Conservation (phyloP, 92 coral and sea anemone genomes). For the Metridium senile region DNA sequence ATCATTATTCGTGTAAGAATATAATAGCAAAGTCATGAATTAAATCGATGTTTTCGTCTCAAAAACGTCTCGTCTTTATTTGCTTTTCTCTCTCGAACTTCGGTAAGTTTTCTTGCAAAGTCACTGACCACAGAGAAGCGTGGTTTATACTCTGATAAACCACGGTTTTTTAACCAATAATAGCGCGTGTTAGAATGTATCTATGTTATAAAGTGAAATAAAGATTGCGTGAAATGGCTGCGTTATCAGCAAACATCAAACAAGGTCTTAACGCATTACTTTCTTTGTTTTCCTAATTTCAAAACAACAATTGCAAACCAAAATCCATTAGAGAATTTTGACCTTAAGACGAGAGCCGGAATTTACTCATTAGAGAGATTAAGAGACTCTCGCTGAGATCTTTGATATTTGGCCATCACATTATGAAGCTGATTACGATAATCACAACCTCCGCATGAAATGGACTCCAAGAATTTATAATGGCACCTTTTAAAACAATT, state of each 20-base stretch:
- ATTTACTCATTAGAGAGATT: slow-evolving; percentile 12
- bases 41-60: too few species aligned
- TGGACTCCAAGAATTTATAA: not conserved
- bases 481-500: too few species aligned
- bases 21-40: too few species aligned
- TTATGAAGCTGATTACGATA: not conserved
- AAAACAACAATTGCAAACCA: not conserved
- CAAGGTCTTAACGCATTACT: not conserved
- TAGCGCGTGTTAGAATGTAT: too few species aligned
- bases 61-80: too few species aligned
- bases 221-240: not conserved
- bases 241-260: not conserved
- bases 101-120: too few species aligned
- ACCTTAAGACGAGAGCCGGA: not conserved
- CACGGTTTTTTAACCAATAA: too few species aligned
- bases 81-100: too few species aligned
- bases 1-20: too few species aligned
- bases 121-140: too few species aligned
- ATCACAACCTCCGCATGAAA: slow-evolving; percentile 16
- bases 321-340: not conserved
- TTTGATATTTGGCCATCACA: slow-evolving; percentile 8
- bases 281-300: slow-evolving; percentile 1
- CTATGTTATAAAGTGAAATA: too few species aligned
- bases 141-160: too few species aligned
- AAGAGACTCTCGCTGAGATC: slow-evolving; percentile 3